Percentiles rank a stretch among this genome's conserved stretches.
phyloP scores from a whole-genome alignment of 2,888 invertebrate species.

The Platycnemis pennipes region DNA sequence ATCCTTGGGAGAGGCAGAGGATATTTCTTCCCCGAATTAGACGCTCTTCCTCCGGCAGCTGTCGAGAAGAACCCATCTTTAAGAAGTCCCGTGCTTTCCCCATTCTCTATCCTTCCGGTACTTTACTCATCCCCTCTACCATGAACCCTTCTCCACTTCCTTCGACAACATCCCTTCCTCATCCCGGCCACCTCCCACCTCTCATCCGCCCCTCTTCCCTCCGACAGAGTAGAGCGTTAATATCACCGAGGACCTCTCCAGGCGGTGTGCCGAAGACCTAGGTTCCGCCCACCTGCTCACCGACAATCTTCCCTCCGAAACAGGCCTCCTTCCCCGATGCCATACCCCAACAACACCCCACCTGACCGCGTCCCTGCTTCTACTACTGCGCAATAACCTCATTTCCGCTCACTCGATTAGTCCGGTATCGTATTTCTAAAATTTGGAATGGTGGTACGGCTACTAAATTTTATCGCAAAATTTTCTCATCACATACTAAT shows the following conservation, averaged over 20 bases:
- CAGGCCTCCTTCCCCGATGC: neutral
- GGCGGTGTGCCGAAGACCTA: neutral
- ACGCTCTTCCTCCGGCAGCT: neutral
- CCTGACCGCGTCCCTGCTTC: neutral
- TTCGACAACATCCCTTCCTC: neutral
- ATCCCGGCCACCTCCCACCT: neutral
- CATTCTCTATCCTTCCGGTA: slow-evolving; percentile 19
- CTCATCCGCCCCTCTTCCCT: neutral
- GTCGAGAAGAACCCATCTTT: neutral
- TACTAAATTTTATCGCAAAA: too few relatives aligned
- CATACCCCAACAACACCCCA: too few relatives aligned
- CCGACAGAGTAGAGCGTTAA: neutral
- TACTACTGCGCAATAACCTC: neutral
- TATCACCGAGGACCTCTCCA: neutral
- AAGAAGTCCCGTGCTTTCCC: neutral
- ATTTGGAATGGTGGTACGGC: too few relatives aligned
- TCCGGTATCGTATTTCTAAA: neutral
- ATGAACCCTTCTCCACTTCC: neutral
- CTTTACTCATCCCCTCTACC: neutral
- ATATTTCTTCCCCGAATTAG: neutral
- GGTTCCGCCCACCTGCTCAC: neutral
- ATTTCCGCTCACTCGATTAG: neutral
- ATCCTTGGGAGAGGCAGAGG: neutral
- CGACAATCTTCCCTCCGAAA: neutral
- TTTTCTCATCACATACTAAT: too few relatives aligned